Conservation (phyloP, 1,140 invertebrate genomes). For the Bacillus rossius region DNA sequence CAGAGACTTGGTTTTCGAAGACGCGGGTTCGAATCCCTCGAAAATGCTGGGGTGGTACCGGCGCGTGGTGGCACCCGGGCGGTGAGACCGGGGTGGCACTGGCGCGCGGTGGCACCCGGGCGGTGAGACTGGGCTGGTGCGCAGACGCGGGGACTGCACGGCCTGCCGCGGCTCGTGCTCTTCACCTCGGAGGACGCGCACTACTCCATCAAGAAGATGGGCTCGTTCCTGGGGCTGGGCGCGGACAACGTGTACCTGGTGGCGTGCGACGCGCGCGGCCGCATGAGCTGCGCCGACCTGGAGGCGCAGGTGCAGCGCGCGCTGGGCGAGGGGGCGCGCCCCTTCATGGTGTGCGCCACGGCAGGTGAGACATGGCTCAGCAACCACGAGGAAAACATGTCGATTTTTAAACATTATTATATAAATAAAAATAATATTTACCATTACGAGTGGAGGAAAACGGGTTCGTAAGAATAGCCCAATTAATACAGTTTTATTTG, state of each 20-base stretch:
- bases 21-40: too few relatives aligned
- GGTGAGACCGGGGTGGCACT: too few relatives aligned
- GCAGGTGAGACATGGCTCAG: constrained; percentile 44
- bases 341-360: constrained; percentile 57
- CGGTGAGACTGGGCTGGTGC: too few relatives aligned
- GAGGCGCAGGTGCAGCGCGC: constrained; percentile 60
- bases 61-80: too few relatives aligned
- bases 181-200: constrained; percentile 90
- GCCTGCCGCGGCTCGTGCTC: constrained; percentile 59
- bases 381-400: not conserved
- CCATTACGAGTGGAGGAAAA: too few relatives aligned
- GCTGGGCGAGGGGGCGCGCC: constrained; percentile 57
- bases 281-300: constrained; percentile 70
- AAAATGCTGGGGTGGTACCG: too few relatives aligned
- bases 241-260: constrained; percentile 69
- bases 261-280: constrained; percentile 63
- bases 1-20: too few relatives aligned
- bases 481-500: too few relatives aligned
- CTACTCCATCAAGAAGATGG: constrained; percentile 65
- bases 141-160: constrained; percentile 62
- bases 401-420: too few relatives aligned
- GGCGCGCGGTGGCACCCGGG: too few relatives aligned
- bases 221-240: constrained; percentile 59
- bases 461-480: too few relatives aligned
- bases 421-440: too few relatives aligned